Base-by-base conservation (phyloP, 2,797 vertebrate species). In the Falco rusticolus region DNA sequence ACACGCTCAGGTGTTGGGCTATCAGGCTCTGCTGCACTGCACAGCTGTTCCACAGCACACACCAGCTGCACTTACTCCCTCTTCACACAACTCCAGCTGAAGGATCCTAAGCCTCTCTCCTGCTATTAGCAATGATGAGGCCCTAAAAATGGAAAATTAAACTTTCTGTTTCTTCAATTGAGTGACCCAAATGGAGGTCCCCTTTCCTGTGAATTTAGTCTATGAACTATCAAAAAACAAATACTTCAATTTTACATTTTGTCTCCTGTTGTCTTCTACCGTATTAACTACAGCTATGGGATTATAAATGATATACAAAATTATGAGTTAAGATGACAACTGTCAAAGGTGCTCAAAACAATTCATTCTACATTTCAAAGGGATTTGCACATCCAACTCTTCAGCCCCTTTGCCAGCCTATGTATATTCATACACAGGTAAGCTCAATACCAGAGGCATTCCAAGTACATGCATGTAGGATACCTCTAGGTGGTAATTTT, bases 41-140 rank as follows among this genome's bases (percentile, higher is more conserved):
- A 88, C 91, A 91, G 89, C 76, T 88, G 87, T 31, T 93, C 60
- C 84, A 51, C 72, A 41, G 63, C 53, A 71, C 63, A 79, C 61
- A 94, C 54, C 91, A 95, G 72, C 79, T 81, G 93, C 69, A 79
- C 84, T 68, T 45, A 89, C 53, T 91, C 56, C 75, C n/a, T 57
- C 84, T 64, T 84, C 76, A 84, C 65, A 64, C 68, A 83, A 70
- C 71, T 80, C 71, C 84, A 91, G 89, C 64, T 89, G 81, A 21
- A 70, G 61, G 56, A 61, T 45, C 41, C 68, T 65, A 41, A 91
- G 53, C 37, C 65, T 17, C 63, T 81, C 77, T 83, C 47, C 70
- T 72, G 16, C n/a, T 47, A 41, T 29, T 29, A 70, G 70, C 56
- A 74, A 50, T 87, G 41, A 78, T 0, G 3, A 86, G 56, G 41